phyloP scores from a whole-genome alignment of 37 sponge, comb jelly and placozoan species.

The Petrosia ficiformis region DNA sequence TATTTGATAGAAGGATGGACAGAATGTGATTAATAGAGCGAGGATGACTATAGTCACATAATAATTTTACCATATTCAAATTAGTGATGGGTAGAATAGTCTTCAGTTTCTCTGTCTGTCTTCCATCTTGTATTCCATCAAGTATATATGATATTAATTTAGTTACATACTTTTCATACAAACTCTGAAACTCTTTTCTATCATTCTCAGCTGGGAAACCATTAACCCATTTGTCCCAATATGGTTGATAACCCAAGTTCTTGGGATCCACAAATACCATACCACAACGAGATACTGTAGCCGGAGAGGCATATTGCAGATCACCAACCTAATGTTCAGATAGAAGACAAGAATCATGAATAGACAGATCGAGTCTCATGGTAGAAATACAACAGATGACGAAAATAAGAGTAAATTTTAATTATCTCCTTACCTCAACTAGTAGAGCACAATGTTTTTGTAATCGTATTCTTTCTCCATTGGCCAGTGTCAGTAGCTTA shows the following conservation, averaged over 20 bases:
- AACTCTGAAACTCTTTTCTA: conserved; percentile 45
- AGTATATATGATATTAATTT: conserved; percentile 76
- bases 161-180: conserved; percentile 94
- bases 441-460: conserved; percentile 97
- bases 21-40: neutral
- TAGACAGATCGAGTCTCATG: conserved; percentile 8
- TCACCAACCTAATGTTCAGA: conserved; percentile 71
- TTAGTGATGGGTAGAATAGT: conserved; percentile 93
- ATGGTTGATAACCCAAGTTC: conserved; percentile 94
- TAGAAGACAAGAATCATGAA: neutral
- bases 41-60: neutral
- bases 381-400: too few species aligned
- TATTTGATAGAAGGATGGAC: neutral
- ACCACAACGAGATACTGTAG: conserved; percentile 99
- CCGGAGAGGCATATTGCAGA: conserved; percentile 98
- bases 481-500: conserved; percentile 96
- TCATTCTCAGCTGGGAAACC: conserved; percentile 62
- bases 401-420: neutral
- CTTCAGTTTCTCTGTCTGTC: conserved; percentile 84
- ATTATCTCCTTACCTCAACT: conserved; percentile 74
- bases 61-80: conserved; percentile 76
- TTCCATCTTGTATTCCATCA: conserved; percentile 92
- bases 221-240: conserved; percentile 90
- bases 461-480: conserved; percentile 96
- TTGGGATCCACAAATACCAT: conserved; percentile 99